Conservation (phyloP, 2,888 invertebrate species). For the Eupsilia transversa region DNA sequence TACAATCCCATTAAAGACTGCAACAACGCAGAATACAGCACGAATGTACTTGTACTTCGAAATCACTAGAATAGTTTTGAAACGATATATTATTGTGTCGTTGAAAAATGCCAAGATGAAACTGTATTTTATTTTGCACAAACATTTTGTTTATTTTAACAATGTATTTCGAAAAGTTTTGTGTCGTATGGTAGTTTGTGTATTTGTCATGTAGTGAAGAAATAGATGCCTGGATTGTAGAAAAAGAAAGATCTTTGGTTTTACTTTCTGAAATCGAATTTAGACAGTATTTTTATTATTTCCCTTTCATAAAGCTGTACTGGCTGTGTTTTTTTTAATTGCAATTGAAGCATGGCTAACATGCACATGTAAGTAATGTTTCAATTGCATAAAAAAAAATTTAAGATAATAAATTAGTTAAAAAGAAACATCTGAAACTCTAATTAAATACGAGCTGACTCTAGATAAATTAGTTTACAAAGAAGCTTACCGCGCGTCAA, state of each 20-base stretch:
- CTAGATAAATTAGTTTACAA: neutral
- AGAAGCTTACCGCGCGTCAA: neutral
- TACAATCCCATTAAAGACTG: conserved; percentile 39
- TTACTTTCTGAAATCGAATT: neutral
- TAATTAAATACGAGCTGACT: neutral
- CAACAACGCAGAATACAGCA: conserved; percentile 24
- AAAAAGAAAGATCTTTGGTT: neutral
- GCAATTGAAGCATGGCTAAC: too few relatives aligned
- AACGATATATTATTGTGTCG: conserved; percentile 42
- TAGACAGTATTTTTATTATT: neutral
- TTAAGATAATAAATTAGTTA: neutral
- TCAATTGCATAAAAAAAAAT: neutral
- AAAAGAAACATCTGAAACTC: neutral
- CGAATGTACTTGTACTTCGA: conserved; percentile 26
- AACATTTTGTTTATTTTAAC: conserved; percentile 31
- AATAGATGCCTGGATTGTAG: conserved; percentile 19
- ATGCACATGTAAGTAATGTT: neutral
- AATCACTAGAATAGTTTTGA: conserved; percentile 37
- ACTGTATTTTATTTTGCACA: conserved; percentile 41
- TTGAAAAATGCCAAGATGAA: conserved; percentile 42
- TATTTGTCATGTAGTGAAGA: conserved; percentile 28
- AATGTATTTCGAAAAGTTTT: conserved; percentile 21
- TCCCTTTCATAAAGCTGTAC: neutral
- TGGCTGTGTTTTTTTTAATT: too few relatives aligned
- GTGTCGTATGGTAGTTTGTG: neutral